Evolutionary conservation across 2,888 invertebrate species (phyloP).

Genomic region (Schizaphis graminum): DNA sequence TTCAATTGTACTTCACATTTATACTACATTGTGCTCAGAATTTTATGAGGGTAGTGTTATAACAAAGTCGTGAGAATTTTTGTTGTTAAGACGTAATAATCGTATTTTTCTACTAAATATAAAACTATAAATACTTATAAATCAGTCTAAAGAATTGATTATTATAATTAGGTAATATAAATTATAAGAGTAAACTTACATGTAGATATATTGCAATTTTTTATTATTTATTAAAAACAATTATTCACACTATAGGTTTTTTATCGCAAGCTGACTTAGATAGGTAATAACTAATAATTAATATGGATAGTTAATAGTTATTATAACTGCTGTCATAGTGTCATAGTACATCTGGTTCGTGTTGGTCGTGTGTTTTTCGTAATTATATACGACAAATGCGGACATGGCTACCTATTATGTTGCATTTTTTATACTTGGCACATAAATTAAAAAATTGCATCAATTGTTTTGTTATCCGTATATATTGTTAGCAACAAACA

Average conservation of each 20-base stretch:
- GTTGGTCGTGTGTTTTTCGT: neutral
- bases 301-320: constrained; percentile 14
- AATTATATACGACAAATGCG: constrained; percentile 1
- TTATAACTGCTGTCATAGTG: neutral
- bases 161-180: neutral
- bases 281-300: neutral
- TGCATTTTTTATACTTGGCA: constrained; percentile 33
- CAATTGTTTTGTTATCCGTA: constrained; percentile 18
- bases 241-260: neutral
- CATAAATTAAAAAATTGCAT: constrained; percentile 21
- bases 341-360: constrained; percentile 39
- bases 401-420: neutral
- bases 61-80: constrained; percentile 42
- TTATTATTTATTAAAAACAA: neutral
- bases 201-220: neutral
- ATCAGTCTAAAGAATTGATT: neutral
- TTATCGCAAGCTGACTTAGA: neutral
- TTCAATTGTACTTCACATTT: constrained; percentile 45
- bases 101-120: neutral
- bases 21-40: neutral
- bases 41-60: constrained; percentile 2
- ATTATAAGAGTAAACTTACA: neutral
- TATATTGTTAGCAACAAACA: constrained; percentile 1
- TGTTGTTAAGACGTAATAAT: neutral
- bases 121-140: too few relatives aligned